Conservation (phyloP, 2,797 vertebrate genomes). For the Sebastes miniatus region DNA sequence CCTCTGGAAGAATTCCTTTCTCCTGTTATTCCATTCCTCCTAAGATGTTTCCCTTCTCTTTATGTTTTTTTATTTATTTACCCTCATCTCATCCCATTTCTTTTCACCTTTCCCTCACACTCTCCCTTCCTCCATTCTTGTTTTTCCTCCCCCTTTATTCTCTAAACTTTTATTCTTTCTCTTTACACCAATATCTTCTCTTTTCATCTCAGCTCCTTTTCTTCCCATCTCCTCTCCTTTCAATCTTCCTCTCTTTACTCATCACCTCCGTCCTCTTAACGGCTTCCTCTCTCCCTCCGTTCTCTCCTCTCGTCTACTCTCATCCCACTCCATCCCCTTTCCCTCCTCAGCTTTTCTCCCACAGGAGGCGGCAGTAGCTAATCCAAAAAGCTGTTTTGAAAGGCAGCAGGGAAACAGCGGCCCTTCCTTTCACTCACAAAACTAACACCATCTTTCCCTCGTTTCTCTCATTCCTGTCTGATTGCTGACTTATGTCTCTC, state of each 20-base stretch:
- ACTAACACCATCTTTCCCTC: not conserved
- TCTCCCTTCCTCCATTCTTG: too few species aligned
- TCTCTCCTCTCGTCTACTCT: constrained; percentile 3
- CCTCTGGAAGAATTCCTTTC: too few species aligned
- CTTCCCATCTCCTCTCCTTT: not conserved
- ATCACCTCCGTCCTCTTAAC: not conserved
- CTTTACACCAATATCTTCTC: not conserved
- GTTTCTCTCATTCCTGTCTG: not conserved
- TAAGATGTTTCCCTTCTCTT: not conserved
- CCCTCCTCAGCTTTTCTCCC: constrained; percentile 46
- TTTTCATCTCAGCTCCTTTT: not conserved
- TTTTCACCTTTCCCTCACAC: too few species aligned
- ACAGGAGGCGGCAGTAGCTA: constrained; percentile 30
- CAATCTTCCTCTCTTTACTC: not conserved
- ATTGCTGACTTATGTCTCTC: not conserved
- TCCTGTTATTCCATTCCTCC: not conserved
- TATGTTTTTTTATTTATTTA: not conserved
- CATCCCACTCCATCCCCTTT: constrained; percentile 33
- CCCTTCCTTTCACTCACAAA: constrained; percentile 5
- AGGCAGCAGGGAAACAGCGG: not conserved
- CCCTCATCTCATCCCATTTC: not conserved
- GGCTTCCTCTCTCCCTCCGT: not conserved
- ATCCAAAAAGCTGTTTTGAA: constrained; percentile 53
- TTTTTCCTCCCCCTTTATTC: too few species aligned
- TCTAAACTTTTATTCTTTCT: not conserved